phyloP scores from a whole-genome alignment of 1,140 invertebrate genomes.

The Eriosoma lanigerum region DNA sequence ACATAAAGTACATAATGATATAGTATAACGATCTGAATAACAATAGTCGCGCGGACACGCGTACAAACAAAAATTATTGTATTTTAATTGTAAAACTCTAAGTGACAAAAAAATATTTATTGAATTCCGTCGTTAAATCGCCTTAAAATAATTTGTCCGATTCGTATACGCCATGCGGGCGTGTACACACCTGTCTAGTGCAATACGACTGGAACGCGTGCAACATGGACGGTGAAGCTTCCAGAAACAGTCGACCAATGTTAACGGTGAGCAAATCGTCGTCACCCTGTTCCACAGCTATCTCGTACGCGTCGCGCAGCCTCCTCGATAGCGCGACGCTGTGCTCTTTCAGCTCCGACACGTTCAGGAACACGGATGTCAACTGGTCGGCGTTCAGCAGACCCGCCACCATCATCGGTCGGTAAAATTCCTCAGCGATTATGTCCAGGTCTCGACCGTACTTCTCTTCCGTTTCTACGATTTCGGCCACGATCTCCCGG shows the following conservation, averaged over 20 bases:
- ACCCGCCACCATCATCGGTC: slow-evolving; percentile 82
- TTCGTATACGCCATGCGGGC: too few species aligned
- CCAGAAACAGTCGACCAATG: slow-evolving; percentile 86
- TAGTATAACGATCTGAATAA: too few species aligned
- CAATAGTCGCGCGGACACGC: too few species aligned
- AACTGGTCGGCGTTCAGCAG: slow-evolving; percentile 78
- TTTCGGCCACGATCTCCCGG: slow-evolving; percentile 93
- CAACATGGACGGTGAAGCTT: slow-evolving; percentile 84
- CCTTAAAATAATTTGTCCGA: too few species aligned
- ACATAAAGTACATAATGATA: slow-evolving; percentile 35
- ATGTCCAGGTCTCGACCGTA: slow-evolving; percentile 90
- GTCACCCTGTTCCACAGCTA: slow-evolving; percentile 74
- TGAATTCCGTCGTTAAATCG: too few species aligned
- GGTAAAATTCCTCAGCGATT: slow-evolving; percentile 90
- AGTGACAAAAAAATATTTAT: too few species aligned
- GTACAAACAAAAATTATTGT: too few species aligned
- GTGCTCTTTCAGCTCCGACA: slow-evolving; percentile 87
- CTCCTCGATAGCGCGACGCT: slow-evolving; percentile 83
- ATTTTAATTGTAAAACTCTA: too few species aligned
- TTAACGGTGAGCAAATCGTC: slow-evolving; percentile 86
- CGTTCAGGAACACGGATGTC: slow-evolving; percentile 88
- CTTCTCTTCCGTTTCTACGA: slow-evolving; percentile 94
- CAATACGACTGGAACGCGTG: slow-evolving; percentile 94
- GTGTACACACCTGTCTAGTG: slow-evolving; percentile 67
- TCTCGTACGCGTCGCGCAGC: slow-evolving; percentile 83